Evolutionary conservation across 2,113 vertebrate genomes (phyloP).

Genomic region (Ctenodactylus gundi): DNA sequence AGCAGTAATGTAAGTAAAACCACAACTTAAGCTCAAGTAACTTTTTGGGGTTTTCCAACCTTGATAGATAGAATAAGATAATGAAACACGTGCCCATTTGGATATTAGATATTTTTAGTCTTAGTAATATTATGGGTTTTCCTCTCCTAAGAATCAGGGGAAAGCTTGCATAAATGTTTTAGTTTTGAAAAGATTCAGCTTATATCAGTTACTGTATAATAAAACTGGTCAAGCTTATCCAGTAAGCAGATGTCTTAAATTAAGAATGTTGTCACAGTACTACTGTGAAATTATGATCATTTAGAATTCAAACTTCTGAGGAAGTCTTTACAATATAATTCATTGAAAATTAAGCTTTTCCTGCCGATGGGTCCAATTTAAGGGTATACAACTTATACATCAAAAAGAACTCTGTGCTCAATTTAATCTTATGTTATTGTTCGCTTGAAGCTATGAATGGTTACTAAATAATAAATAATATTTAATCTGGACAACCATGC

Average conservation of each 20-base stretch:
- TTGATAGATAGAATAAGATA: not conserved
- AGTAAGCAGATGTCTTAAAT: slow-evolving; percentile 11
- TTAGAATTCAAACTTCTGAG: not conserved
- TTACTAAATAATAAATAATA: not conserved
- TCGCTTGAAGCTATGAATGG: not conserved
- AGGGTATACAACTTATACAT: fast-evolving
- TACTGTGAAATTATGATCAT: not conserved
- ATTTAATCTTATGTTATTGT: not conserved
- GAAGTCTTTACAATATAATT: not conserved
- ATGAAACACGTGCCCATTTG: not conserved
- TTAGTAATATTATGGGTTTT: not conserved
- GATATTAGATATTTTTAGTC: not conserved
- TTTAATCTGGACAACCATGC: not conserved
- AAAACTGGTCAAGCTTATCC: not conserved
- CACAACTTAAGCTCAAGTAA: not conserved
- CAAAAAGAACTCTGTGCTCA: not conserved
- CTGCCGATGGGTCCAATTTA: not conserved
- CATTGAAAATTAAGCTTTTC: not conserved
- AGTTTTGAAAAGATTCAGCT: not conserved
- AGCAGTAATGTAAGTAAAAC: not conserved
- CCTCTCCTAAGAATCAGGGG: not conserved
- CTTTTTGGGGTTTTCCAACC: not conserved
- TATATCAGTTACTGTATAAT: not conserved
- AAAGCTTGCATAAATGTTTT: not conserved
- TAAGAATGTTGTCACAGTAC: not conserved